These are phyloP conservation scores for Sclerurus mexicanus DNA, from an alignment of 2,113 vertebrate species.

Conservation along the genomic window DNA sequence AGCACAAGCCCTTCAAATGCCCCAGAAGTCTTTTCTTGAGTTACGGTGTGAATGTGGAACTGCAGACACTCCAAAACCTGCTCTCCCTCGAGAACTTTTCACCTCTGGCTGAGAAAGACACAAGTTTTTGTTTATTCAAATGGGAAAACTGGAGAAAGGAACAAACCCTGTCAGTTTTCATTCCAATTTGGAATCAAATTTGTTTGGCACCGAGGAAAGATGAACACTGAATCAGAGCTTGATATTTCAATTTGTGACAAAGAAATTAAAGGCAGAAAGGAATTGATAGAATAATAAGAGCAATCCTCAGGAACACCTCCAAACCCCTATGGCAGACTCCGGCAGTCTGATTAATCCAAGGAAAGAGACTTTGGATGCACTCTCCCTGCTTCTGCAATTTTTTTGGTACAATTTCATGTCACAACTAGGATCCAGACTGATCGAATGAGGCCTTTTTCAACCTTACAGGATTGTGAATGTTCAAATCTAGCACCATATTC, in stretches of 20 bases:
- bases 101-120: background rate
- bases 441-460: background rate
- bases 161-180: background rate
- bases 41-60: background rate
- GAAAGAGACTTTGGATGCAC: background rate
- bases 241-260: background rate
- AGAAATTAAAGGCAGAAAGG: conserved; percentile 11
- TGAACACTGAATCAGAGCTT: background rate
- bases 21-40: background rate
- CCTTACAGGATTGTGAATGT: background rate
- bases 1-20: background rate
- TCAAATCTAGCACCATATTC: background rate
- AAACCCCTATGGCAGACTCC: background rate
- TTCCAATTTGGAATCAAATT: background rate
- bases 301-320: background rate
- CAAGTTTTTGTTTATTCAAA: background rate
- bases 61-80: background rate
- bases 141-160: background rate
- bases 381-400: background rate
- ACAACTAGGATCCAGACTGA: background rate
- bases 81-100: background rate
- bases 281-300: background rate
- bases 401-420: background rate
- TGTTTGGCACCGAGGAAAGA: background rate
- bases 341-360: background rate